These are phyloP conservation scores for Amiota minor DNA, from an alignment of 2,888 invertebrate genomes.

Conservation along the genomic window DNA sequence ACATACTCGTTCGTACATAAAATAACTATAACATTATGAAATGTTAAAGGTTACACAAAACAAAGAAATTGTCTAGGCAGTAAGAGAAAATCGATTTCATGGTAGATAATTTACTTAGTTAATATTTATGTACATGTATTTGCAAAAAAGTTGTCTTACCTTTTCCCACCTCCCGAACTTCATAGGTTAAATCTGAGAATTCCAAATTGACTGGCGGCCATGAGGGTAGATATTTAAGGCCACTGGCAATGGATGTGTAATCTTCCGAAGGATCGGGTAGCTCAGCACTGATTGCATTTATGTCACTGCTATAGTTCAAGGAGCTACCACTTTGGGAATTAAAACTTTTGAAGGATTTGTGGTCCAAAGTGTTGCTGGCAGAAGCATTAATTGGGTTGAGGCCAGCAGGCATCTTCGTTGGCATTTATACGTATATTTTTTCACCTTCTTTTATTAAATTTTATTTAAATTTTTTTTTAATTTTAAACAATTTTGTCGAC, in stretches of 20 bases:
- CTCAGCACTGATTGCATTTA: constrained; percentile 69
- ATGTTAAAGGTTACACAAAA: no score
- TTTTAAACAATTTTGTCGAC: not conserved
- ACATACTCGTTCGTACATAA: no score
- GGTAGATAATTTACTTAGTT: no score
- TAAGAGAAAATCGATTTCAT: no score
- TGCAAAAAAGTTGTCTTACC: constrained; percentile 72
- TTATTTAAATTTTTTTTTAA: not conserved
- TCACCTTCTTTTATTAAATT: not conserved
- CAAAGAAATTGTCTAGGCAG: no score
- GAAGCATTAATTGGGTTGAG: no score
- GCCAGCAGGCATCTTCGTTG: constrained; percentile 10
- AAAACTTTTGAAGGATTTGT: constrained; percentile 25
- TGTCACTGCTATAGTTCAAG: constrained; percentile 66
- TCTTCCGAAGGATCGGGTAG: constrained; percentile 73
- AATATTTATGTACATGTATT: not conserved
- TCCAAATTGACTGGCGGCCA: constrained; percentile 86
- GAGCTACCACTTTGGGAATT: constrained; percentile 59
- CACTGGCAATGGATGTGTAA: constrained; percentile 75
- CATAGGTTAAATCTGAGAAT: constrained; percentile 87
- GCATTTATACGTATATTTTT: not conserved
- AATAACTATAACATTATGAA: no score
- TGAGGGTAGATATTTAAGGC: constrained; percentile 78
- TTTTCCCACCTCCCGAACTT: constrained; percentile 82
- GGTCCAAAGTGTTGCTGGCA: not conserved